Evolutionary conservation across 2,888 invertebrate genomes (phyloP), one percentile per base, ranked within the genome.

Genomic region (Girardia tigrina): DNA sequence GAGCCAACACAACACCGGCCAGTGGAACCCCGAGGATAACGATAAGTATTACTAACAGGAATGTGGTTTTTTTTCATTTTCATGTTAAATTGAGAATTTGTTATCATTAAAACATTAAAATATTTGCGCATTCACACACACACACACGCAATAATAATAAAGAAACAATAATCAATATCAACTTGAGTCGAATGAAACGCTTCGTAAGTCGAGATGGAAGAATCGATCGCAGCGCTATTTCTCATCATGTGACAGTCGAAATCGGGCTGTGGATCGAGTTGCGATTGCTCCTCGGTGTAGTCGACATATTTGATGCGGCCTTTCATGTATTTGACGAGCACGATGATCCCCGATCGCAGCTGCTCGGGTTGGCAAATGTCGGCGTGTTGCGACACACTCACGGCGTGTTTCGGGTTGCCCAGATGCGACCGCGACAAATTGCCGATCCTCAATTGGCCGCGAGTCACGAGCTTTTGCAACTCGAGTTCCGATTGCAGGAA

Each of bases 101-200:
- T n/a, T n/a, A n/a, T n/a, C n/a, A n/a, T n/a, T n/a, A n/a, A n/a
- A n/a, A n/a, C n/a, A n/a, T n/a, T n/a, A n/a, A n/a, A n/a, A n/a
- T n/a, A n/a, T n/a, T n/a, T n/a, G n/a, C n/a, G n/a, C n/a, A n/a
- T n/a, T n/a, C n/a, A n/a, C n/a, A n/a, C n/a, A n/a, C n/a, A n/a
- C n/a, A n/a, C n/a, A n/a, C n/a, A n/a, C n/a, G n/a, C n/a, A n/a
- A n/a, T n/a, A n/a, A n/a, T n/a, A n/a, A n/a, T n/a, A n/a, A n/a
- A n/a, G n/a, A n/a, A n/a, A n/a, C n/a, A n/a, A n/a, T n/a, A n/a
- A n/a, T n/a, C n/a, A n/a, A n/a, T n/a, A n/a, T n/a, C n/a, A 8
- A 56, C 56, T 23, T 56, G 56, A 56, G 56, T 56, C 23, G n/a
- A 20, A 56, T 56, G 56, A 56, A 56, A 56, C 23, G 56, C 56